Conservation (phyloP, 2,888 invertebrate species). For the Cyaniris semiargus region DNA sequence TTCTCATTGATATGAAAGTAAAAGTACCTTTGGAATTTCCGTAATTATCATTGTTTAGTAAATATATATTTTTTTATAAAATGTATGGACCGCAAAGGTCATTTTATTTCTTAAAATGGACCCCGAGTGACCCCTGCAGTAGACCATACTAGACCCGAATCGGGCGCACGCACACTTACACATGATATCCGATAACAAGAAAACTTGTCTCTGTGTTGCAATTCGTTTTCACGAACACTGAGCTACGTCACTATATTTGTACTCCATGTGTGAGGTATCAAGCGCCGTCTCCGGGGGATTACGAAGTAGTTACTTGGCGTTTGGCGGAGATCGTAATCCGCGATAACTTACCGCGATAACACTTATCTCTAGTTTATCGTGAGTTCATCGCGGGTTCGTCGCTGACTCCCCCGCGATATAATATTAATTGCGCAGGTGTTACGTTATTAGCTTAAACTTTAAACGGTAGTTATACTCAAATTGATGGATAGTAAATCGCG, state of each 20-base stretch:
- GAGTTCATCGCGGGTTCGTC: neutral
- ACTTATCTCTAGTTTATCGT: neutral
- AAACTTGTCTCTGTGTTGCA: neutral
- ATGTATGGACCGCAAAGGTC: too few species aligned
- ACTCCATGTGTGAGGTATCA: neutral
- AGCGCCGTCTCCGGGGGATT: neutral
- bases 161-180: neutral
- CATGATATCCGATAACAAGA: too few species aligned
- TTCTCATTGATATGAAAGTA: too few species aligned
- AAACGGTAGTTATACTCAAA: neutral
- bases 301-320: constrained; percentile 7
- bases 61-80: too few species aligned
- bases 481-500: neutral
- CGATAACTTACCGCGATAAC: neutral
- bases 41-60: too few species aligned
- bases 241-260: too few species aligned
- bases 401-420: neutral
- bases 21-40: too few species aligned
- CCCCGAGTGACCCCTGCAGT: too few species aligned
- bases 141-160: neutral
- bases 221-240: neutral
- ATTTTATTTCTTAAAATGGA: too few species aligned
- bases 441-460: neutral
- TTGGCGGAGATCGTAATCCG: constrained; percentile 9
- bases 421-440: constrained; percentile 7